Evolutionary conservation across 2,888 invertebrate species (phyloP), one percentile per base, ranked within the genome.

Genomic region (Xiphydria camelus): DNA sequence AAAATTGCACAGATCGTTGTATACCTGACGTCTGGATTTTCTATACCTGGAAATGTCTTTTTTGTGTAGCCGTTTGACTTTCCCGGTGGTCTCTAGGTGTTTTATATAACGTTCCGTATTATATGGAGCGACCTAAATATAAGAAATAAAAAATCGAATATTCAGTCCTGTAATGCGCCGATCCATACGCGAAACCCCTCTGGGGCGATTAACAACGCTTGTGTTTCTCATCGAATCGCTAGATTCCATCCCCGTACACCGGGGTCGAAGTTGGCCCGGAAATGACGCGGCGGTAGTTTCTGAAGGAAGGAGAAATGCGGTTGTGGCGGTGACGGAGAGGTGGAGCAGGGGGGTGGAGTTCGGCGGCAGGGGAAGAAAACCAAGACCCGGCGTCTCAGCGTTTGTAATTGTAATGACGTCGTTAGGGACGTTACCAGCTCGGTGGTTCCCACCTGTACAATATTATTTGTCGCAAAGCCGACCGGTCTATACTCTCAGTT

Each of bases 361-460:
- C 21, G 36, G 42, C 36, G 38, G 38, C 40, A 40, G 41, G 21
- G 51, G 42, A 40, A 40, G 49, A 42, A 37, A 41, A 39, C 47
- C 49, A 43, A 55, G 51, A 44, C 51, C 34, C 46, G 40, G 47
- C 51, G 57, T 47, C 57, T 51, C 48, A 51, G 47, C 51, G 53
- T 55, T 59, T 55, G 57, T 61, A 61, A 62, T 58, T 62, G 56
- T 63, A 62, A 65, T 55, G 60, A 58, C 60, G 56, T 62, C 64
- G 53, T 61, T 65, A 61, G 58, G 59, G 53, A 55, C 31, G 14
- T 26, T 15, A 41, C 23, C 9, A 18, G 18, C 35, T 19, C 25
- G 40, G 22, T 26, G 39, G 25, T 47, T 40, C 22, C 29, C 34
- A 55, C n/a, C n/a, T n/a, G n/a, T 53, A 55, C 47, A 41, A 49